These are phyloP conservation scores for Leistus spinibarbis DNA, from an alignment of 2,888 invertebrate genomes.

Conservation along the genomic window DNA sequence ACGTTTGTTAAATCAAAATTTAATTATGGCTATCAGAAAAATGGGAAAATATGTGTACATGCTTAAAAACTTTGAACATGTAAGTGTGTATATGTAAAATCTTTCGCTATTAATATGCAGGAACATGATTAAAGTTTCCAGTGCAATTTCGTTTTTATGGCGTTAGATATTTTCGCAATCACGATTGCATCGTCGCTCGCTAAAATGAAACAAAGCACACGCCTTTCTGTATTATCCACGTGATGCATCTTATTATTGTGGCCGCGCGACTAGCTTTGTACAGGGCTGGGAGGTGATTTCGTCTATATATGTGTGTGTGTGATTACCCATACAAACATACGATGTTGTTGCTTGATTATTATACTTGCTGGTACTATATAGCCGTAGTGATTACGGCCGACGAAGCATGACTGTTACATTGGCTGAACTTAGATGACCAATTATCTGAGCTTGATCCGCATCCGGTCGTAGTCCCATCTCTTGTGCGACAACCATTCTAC, in stretches of 20 bases:
- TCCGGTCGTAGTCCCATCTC: constrained; percentile 6
- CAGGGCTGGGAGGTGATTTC: background rate
- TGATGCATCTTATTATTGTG: background rate
- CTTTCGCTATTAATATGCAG: background rate
- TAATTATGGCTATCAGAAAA: background rate
- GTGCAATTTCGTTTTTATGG: background rate
- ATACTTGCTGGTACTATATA: background rate
- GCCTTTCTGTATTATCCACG: background rate
- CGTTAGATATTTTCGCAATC: background rate
- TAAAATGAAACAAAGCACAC: background rate
- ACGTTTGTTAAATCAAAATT: no score
- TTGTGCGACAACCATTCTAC: background rate
- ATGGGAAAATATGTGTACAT: background rate
- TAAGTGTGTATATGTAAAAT: background rate
- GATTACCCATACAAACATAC: no score
- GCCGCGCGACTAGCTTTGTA: background rate
- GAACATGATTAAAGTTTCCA: background rate
- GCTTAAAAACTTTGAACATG: no score
- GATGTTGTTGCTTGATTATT: background rate
- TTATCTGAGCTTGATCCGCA: constrained; percentile 26
- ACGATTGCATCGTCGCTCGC: background rate
- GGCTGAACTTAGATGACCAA: constrained; percentile 35
- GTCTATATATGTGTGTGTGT: background rate
- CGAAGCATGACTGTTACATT: constrained; percentile 24
- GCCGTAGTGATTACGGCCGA: constrained; percentile 1